A percentile compares a stretch with the other conserved stretches of the same genome.
These are phyloP conservation scores for Micropoecilia bifurca DNA, from an alignment of 2,797 vertebrate species.

Conservation along the genomic window DNA sequence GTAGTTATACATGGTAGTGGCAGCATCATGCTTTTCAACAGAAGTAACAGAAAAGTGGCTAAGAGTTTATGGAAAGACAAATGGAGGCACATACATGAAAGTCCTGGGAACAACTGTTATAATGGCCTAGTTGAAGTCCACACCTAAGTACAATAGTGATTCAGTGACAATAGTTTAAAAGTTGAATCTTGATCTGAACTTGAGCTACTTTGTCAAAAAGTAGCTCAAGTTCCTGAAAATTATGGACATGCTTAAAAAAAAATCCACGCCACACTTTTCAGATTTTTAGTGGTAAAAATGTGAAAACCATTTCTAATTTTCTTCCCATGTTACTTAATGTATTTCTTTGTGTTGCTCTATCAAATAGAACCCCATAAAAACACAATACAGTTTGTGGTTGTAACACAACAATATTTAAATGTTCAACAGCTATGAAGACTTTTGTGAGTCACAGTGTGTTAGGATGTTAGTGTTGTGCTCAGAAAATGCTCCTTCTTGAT, in stretches of 20 bases:
- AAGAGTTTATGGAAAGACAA: neutral
- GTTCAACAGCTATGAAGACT: neutral
- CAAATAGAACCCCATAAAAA: neutral
- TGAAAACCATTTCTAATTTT: neutral
- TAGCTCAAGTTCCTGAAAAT: too few relatives aligned
- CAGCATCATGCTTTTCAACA: neutral
- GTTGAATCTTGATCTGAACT: too few relatives aligned
- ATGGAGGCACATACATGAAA: neutral
- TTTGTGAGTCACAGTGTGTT: neutral
- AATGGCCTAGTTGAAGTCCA: neutral
- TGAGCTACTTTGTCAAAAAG: too few relatives aligned
- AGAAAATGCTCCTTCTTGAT: neutral
- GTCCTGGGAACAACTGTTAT: neutral
- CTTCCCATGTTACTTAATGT: neutral
- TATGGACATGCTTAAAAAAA: neutral
- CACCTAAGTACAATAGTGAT: neutral
- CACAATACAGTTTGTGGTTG: neutral
- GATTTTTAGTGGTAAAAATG: neutral
- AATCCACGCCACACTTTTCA: neutral
- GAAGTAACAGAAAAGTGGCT: neutral
- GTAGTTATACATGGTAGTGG: neutral
- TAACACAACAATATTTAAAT: neutral
- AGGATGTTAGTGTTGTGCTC: neutral
- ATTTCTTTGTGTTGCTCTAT: neutral
- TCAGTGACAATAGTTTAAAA: too few relatives aligned